A percentile compares a stretch with the other conserved stretches of the same genome.
These are phyloP conservation scores for Halcyon leucocephala DNA, from an alignment of 2,797 vertebrate species.

Conservation along the genomic window DNA sequence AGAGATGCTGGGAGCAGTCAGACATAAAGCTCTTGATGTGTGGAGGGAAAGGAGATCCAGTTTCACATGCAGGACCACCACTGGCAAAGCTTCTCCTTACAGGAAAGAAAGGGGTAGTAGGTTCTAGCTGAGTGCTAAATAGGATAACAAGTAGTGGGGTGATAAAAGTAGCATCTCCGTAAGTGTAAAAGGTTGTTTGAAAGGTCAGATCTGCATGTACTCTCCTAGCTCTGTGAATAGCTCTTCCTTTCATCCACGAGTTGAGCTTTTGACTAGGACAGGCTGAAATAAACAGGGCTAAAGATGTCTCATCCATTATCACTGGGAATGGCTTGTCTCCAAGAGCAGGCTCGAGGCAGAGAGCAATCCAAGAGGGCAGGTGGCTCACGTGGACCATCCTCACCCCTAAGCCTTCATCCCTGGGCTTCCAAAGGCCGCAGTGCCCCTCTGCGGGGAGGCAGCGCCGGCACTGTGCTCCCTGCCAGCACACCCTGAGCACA, in stretches of 20 bases:
- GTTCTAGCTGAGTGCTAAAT: background rate
- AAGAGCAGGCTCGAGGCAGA: conserved; percentile 4
- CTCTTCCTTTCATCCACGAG: background rate
- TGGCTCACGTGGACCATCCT: background rate
- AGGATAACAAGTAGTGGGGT: background rate
- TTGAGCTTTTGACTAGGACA: conserved; percentile 1
- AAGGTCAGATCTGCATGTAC: conserved; percentile 27
- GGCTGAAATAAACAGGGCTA: background rate
- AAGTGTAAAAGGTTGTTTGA: background rate
- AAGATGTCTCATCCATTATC: background rate
- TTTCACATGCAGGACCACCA: background rate
- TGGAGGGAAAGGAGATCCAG: background rate
- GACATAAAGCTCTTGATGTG: background rate
- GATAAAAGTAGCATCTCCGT: background rate
- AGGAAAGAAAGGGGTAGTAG: background rate
- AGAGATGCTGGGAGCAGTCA: background rate
- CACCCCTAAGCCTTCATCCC: background rate
- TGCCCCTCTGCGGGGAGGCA: conserved; percentile 8
- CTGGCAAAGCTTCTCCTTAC: background rate
- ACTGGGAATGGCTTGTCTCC: background rate
- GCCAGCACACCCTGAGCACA: background rate
- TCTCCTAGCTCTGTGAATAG: conserved; percentile 1
- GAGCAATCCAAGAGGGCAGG: background rate
- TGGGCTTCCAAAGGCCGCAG: background rate
- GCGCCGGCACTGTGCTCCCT: accelerated